phyloP scores from a whole-genome alignment of 2,797 vertebrate species.

The Peromyscus nudipes region DNA sequence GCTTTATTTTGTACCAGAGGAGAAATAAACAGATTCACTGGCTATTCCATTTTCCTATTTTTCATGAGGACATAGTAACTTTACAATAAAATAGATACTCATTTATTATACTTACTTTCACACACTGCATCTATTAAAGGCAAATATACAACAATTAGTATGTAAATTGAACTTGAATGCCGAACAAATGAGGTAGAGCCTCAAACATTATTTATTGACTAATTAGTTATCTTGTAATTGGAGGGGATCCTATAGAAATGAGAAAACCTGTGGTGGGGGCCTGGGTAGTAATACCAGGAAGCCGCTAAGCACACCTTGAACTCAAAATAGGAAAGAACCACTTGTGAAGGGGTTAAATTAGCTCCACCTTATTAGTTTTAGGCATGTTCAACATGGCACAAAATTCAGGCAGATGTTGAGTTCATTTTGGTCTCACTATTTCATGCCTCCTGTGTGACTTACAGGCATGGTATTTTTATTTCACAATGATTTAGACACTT shows the following conservation, averaged over 20 bases:
- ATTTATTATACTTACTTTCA: conserved; percentile 86
- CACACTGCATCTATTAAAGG: conserved; percentile 82
- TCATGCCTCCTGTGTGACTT: neutral
- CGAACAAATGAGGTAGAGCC: conserved; percentile 82
- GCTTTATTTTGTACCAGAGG: conserved; percentile 80
- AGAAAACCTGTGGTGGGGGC: neutral
- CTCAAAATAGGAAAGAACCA: neutral
- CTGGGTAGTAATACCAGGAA: neutral
- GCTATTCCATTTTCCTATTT: conserved; percentile 82
- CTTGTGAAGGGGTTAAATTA: neutral
- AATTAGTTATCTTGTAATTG: conserved; percentile 83
- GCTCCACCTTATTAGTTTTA: neutral
- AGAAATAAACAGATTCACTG: conserved; percentile 77
- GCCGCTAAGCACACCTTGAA: neutral
- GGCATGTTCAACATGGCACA: neutral
- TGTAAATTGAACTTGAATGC: conserved; percentile 86
- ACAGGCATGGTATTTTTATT: neutral
- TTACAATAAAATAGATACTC: conserved; percentile 82
- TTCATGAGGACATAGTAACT: conserved; percentile 83
- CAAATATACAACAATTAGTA: conserved; percentile 83
- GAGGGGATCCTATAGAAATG: conserved; percentile 26
- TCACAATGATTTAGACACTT: conserved; percentile 4
- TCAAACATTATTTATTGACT: conserved; percentile 82
- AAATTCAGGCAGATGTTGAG: conserved; percentile 57
- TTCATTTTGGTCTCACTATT: conserved; percentile 47